Base-by-base conservation (phyloP, 2,113 vertebrate species). In the Pituophis catenifer region DNA sequence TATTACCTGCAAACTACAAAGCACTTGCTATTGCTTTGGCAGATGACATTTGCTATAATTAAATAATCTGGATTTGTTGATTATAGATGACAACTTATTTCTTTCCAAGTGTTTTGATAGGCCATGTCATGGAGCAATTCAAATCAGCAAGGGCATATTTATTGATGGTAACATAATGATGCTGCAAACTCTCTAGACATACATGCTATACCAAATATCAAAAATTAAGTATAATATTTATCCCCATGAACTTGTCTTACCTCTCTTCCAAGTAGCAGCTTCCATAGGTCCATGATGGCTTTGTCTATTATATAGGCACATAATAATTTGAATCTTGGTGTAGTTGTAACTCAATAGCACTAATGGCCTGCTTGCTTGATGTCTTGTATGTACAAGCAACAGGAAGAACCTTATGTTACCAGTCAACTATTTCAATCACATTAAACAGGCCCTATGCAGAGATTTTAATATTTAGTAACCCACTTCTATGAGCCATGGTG, bases 1-100 rank as follows among this genome's bases (percentile, higher is more conserved):
- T 59, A 85, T 50, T 12, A 59, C 88, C 21, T 81, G 11, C 58
- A 50, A 94, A 65, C 91, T 57, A 1, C 15, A 88, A 89, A 58
- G 75, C 0, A 29, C 19, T 2, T 91, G 89, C 12, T 89, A 65
- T 75, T 91, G 86, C 75, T 92, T 55, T 50, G 19, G 29, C 15
- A 50, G 52, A 15, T 90, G 65, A 53, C 75, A 44, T 52, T 62
- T 59, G 24, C 9, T 88, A 91, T 59, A 94, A 38, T 89, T 10
- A 86, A 53, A 94, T 87, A 89, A 86, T 92, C 90, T 57, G 15
- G 48, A n/a, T 89, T 44, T 58, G 65, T 52, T 70, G 75, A 94
- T 29, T 50, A 92, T 57, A 81, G 3, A 0, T 23, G 50, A 1
- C 29, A 54, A 19, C 48, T 88, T 38, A 58, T 12, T 89, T 93